These are phyloP conservation scores for Apodemia hepburni DNA, from an alignment of 2,888 invertebrate genomes.

Conservation along the genomic window DNA sequence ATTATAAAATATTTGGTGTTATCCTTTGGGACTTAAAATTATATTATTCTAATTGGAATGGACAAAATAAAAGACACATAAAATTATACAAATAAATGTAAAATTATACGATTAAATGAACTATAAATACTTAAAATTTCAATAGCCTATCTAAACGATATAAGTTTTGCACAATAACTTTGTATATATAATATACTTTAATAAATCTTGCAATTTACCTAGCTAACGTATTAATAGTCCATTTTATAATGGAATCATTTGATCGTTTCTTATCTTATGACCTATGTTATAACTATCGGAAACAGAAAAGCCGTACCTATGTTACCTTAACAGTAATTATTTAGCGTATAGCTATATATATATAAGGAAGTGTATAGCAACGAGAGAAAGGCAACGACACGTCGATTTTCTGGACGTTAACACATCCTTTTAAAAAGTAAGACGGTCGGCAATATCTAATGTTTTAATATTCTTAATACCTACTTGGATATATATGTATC, in stretches of 20 bases:
- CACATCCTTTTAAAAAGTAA: conserved; percentile 29
- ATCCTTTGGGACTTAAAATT: conserved; percentile 61
- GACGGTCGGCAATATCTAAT: conserved; percentile 36
- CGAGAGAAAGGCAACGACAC: conserved; percentile 56
- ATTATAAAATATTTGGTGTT: conserved; percentile 58
- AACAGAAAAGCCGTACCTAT: conserved; percentile 47
- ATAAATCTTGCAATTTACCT: conserved; percentile 65
- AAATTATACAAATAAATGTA: conserved; percentile 32
- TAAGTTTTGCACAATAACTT: conserved; percentile 51
- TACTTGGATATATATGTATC: conserved; percentile 50
- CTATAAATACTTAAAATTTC: conserved; percentile 44
- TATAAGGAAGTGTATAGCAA: conserved; percentile 59
- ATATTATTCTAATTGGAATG: conserved; percentile 47
- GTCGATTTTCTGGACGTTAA: conserved; percentile 33
- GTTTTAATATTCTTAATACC: conserved; percentile 38
- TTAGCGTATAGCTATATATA: conserved; percentile 44
- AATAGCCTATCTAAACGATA: conserved; percentile 68
- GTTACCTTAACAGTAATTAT: conserved; percentile 36
- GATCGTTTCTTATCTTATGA: conserved; percentile 32
- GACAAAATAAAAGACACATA: conserved; percentile 33
- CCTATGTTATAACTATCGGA: conserved; percentile 42
- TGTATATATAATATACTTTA: conserved; percentile 59
- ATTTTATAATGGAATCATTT: conserved; percentile 46
- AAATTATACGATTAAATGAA: conserved; percentile 34
- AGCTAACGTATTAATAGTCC: conserved; percentile 51